Evolutionary conservation across 2,113 vertebrate genomes (phyloP).

Genomic region (Synodontis membranacea): DNA sequence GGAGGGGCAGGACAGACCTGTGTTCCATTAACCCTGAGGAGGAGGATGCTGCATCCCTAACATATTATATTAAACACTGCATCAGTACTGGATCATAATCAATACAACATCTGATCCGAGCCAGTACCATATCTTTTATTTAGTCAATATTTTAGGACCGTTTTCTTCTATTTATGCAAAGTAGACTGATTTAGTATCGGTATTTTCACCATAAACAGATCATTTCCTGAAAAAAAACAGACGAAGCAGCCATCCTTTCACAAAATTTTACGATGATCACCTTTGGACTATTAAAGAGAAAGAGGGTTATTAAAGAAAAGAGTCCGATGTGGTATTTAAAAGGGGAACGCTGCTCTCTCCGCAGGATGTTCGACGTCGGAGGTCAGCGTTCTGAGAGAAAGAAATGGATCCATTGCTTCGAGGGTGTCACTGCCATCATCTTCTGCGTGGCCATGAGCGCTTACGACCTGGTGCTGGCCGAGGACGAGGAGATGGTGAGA

Average conservation of each 20-base stretch:
- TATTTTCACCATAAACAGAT: background rate
- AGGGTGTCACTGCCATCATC: constrained; percentile 97
- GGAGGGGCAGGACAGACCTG: background rate
- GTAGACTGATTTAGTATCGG: background rate
- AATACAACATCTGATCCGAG: background rate
- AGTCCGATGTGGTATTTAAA: background rate
- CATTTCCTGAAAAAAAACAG: background rate
- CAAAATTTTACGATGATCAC: background rate
- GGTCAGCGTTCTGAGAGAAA: constrained; percentile 91
- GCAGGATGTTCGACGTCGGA: constrained; percentile 95
- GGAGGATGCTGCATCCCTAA: background rate
- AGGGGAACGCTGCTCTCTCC: background rate
- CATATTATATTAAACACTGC: background rate
- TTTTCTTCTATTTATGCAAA: background rate
- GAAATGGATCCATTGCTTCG: constrained; percentile 98
- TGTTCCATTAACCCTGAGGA: background rate
- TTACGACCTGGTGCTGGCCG: constrained; percentile 95
- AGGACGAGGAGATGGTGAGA: constrained; percentile 98
- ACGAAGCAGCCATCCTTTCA: background rate
- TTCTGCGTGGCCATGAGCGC: constrained; percentile 98
- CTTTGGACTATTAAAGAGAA: background rate
- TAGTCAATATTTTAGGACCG: background rate
- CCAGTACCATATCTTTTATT: background rate
- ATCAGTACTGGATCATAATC: background rate
- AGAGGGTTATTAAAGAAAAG: background rate